Base-by-base conservation (phyloP, 1,140 invertebrate genomes). In the Aphelinus atriplicis region DNA sequence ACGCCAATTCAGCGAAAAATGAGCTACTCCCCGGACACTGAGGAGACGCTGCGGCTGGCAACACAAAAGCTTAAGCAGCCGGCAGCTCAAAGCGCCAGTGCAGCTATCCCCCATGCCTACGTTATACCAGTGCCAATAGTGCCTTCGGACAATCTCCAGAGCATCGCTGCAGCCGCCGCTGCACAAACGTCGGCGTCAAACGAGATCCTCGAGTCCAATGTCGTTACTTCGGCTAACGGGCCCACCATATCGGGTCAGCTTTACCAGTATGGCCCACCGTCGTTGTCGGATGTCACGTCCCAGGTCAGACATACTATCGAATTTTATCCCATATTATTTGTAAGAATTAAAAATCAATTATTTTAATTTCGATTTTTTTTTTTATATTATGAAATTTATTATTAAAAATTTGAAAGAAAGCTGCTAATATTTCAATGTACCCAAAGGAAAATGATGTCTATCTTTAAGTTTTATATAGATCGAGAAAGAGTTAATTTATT, bases 71-170 rank as follows among this genome's bases (percentile, higher is more conserved):
- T 88, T 63, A 85, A 86, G 55, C 86, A 87, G 71, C 80, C 84
- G 9, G 84, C 83, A 46, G 81, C 83, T 70, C 76, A 80, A 65
- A 80, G 82, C 70, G 55, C 64, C 43, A 58, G 56, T 1, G 66
- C 75, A 5, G 48, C 70, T 50, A 84, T 87, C 75, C 77, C 85
- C 43, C 85, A 85, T 71, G 84, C 87, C 77, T 88, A 87, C 70
- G 85, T 87, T 71, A 87, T 87, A 77, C 87, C 86, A 77, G 86
- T 87, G 80, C 83, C 86, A 79, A 80, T 88, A 79, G 83, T 87
- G 83, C 84, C 87, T 82, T 84, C 85, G 76, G 85, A 87, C 53
- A 87, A 84, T 72, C 79, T 84, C 71, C 84, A 82, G 76, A 85
- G 81, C 62, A 76, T 80, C 64, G 68, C 77, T 2, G 67, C 62